Evolutionary conservation across 2,888 invertebrate genomes (phyloP).

Genomic region (Oscheius sp.): DNA sequence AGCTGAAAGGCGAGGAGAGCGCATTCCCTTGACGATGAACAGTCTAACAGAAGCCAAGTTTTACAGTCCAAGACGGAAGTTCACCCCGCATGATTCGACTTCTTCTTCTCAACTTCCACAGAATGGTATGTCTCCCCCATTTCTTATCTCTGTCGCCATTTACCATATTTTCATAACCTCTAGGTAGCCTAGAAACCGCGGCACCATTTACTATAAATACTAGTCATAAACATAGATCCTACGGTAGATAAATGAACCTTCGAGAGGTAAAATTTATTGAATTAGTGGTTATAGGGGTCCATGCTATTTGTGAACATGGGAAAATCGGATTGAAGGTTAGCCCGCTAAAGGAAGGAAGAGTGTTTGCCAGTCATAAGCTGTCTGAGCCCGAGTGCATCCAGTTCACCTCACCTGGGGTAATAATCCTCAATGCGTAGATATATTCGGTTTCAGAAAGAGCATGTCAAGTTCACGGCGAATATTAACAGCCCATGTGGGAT

Average conservation of each 20-base stretch:
- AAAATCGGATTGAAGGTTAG: conserved; percentile 26
- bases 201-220: background rate
- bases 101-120: background rate
- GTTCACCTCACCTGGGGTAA: conserved; percentile 6
- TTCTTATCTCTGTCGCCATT: background rate
- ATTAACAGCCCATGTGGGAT: conserved; percentile 34
- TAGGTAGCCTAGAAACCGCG: background rate
- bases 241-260: background rate
- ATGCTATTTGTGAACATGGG: conserved; percentile 30
- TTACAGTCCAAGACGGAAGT: conserved; percentile 39
- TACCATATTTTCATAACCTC: background rate
- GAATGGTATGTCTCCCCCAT: background rate
- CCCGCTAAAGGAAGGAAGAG: conserved; percentile 28
- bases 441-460: conserved; percentile 19
- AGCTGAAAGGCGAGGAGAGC: conserved; percentile 19
- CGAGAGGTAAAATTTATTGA: background rate
- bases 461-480: conserved; percentile 17
- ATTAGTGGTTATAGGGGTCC: conserved; percentile 5
- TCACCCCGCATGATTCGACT: background rate
- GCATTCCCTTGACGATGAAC: conserved; percentile 46
- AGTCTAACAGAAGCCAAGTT: conserved; percentile 46
- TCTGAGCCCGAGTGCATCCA: conserved; percentile 15
- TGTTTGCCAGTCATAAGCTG: conserved; percentile 31
- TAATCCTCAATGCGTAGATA: background rate
- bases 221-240: background rate